These are phyloP conservation scores for Sakesphorus luctuosus DNA, from an alignment of 2,113 vertebrate species.

Conservation along the genomic window DNA sequence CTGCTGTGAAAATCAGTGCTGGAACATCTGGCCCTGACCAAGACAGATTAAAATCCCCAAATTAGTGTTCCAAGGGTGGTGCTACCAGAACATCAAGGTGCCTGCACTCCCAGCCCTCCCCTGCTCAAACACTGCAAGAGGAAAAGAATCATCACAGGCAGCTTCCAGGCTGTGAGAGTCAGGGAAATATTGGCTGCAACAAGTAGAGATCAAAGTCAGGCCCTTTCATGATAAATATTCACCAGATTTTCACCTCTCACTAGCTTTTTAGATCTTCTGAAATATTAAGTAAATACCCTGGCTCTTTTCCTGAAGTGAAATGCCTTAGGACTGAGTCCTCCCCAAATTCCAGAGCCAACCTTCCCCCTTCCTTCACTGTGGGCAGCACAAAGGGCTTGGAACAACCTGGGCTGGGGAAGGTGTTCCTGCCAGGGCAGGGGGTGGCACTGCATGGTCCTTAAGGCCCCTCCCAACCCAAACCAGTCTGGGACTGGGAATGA, in stretches of 20 bases:
- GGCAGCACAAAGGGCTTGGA: background rate
- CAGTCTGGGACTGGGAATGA: background rate
- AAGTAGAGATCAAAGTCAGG: background rate
- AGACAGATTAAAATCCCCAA: background rate
- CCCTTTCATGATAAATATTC: background rate
- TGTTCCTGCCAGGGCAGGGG: background rate
- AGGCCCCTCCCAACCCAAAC: background rate
- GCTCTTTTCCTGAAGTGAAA: background rate
- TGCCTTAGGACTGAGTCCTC: background rate
- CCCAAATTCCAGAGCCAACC: background rate
- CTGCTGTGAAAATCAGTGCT: background rate
- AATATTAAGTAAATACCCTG: background rate
- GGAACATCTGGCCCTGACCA: background rate
- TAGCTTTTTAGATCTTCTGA: background rate
- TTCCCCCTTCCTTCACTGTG: background rate
- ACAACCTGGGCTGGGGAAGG: background rate
- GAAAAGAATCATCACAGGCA: background rate
- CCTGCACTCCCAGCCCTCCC: background rate
- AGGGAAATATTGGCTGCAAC: background rate
- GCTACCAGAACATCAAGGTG: background rate
- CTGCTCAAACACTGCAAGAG: background rate
- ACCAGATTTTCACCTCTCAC: background rate
- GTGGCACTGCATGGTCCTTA: background rate
- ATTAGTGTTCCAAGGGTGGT: background rate
- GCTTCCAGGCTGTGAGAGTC: background rate